These are phyloP conservation scores for Passer domesticus DNA, from an alignment of 2,113 vertebrate species.

Conservation along the genomic window DNA sequence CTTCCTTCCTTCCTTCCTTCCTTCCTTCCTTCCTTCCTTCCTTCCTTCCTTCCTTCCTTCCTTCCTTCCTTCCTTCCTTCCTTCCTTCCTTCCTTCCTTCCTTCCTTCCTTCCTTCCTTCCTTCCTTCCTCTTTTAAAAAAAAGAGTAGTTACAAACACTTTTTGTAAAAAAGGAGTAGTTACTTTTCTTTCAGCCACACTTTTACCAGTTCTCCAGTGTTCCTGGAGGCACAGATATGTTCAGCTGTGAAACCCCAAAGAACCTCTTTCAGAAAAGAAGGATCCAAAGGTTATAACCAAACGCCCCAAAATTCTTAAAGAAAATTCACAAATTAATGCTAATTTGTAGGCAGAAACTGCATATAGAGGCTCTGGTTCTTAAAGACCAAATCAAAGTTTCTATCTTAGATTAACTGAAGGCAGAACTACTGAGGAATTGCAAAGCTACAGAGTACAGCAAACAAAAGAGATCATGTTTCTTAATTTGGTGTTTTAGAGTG, in stretches of 20 bases:
- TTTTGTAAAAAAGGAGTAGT: not conserved
- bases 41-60: not conserved
- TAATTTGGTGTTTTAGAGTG: not conserved
- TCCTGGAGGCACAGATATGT: not conserved
- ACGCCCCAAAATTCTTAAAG: not conserved
- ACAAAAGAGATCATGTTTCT: not conserved
- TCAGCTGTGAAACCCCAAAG: not conserved
- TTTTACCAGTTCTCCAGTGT: not conserved
- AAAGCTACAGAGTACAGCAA: not conserved
- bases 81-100: not conserved
- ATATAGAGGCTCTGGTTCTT: not conserved
- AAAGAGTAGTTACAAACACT: not conserved
- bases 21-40: not conserved
- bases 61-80: not conserved
- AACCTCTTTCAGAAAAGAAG: not conserved
- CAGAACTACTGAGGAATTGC: not conserved
- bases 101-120: not conserved
- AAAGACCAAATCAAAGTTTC: not conserved
- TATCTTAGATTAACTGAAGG: not conserved
- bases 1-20: not conserved
- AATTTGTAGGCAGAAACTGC: not conserved
- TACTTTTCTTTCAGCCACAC: not conserved
- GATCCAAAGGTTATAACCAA: not conserved
- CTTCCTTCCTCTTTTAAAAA: not conserved
- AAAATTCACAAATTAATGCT: not conserved